These are phyloP conservation scores for Bombus sibiricus DNA, from an alignment of 1,140 invertebrate species.

Conservation along the genomic window DNA sequence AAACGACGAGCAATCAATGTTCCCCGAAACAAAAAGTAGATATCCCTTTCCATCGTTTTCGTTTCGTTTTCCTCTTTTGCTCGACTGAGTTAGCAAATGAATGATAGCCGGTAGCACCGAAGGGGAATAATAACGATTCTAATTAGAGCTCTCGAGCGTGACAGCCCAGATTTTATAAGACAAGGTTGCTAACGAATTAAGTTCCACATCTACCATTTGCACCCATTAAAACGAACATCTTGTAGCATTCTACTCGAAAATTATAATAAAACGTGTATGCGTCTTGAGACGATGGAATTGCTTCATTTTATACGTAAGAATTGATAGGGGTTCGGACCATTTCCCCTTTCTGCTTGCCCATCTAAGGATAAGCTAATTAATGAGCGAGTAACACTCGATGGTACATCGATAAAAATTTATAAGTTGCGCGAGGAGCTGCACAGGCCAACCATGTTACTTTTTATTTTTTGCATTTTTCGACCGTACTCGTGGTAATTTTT, in stretches of 20 bases:
- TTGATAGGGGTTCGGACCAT: not conserved
- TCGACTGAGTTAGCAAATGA: conserved; percentile 6
- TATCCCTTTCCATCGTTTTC: not conserved
- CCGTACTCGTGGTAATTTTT: conserved; percentile 8
- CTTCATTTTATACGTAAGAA: not conserved
- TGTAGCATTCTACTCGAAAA: not conserved
- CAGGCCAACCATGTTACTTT: not conserved
- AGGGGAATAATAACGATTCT: conserved; percentile 8
- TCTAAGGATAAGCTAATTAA: conserved; percentile 12
- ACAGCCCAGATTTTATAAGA: not conserved
- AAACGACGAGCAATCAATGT: not conserved
- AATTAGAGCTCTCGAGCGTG: conserved; percentile 15
- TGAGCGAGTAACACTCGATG: not conserved
- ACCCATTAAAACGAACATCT: not conserved
- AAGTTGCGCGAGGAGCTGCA: not conserved
- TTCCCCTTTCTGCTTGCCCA: not conserved
- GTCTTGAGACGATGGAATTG: not conserved
- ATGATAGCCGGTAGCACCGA: conserved; percentile 9
- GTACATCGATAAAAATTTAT: conserved; percentile 16
- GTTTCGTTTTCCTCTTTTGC: not conserved
- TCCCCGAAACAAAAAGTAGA: not conserved
- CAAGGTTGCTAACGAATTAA: conserved; percentile 11
- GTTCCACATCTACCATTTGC: not conserved
- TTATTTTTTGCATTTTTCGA: not conserved
- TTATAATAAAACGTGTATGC: not conserved